These are phyloP conservation scores for Drosophila seguyi DNA, from an alignment of 1,140 invertebrate species.

Conservation along the genomic window DNA sequence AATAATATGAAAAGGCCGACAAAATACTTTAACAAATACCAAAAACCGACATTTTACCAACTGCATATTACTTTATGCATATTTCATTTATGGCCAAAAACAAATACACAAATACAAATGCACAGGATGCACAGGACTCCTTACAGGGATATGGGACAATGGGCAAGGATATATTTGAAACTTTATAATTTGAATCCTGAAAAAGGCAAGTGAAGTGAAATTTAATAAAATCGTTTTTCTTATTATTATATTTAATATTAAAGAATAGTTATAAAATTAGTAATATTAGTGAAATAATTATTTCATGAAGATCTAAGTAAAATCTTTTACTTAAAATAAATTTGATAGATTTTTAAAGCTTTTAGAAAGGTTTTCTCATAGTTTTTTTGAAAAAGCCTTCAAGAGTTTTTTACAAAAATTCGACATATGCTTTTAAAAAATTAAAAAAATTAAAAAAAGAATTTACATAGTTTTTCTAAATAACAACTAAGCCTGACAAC, in stretches of 20 bases:
- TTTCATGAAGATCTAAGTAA: not conserved
- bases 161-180: conserved; percentile 8
- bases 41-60: conserved; percentile 70
- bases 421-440: too few relatives aligned
- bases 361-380: fast-evolving
- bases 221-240: not conserved
- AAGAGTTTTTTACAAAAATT: too few relatives aligned
- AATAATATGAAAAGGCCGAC: conserved; percentile 57
- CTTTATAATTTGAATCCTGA: not conserved
- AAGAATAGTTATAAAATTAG: too few relatives aligned
- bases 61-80: conserved; percentile 73
- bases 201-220: not conserved
- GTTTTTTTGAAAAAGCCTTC: not conserved
- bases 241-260: too few relatives aligned
- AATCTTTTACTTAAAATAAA: not conserved
- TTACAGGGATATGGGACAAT: conserved; percentile 11
- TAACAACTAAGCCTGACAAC: conserved; percentile 5
- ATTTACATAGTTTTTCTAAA: conserved; percentile 3
- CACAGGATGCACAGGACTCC: conserved; percentile 15
- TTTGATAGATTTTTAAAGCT: not conserved
- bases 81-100: conserved; percentile 66
- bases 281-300: too few relatives aligned
- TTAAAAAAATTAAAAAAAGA: not conserved
- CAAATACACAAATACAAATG: conserved; percentile 33
- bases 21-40: conserved; percentile 73